Evolutionary conservation across 1,140 invertebrate species (phyloP), one percentile per base, ranked within the genome.

Genomic region (Drosophila sproati): DNA sequence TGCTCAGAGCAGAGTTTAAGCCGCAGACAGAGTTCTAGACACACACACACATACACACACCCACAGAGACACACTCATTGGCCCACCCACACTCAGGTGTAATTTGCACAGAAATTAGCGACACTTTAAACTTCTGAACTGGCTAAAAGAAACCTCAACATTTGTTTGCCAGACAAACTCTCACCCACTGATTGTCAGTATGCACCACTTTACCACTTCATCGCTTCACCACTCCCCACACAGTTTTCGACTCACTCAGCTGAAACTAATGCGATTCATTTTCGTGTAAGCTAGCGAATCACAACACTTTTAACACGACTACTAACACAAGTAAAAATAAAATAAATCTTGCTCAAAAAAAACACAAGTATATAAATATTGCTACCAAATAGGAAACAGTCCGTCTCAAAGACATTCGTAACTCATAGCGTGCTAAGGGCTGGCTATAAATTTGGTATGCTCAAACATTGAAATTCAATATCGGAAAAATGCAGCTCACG

Each of bases 261-360:
- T 76, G 48, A 29, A 82, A 87, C 83, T 87, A 87, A 87, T 82
- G 83, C 68, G 76, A 77, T 79, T 82, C 72, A 79, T 82, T 86
- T 86, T 79, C 57, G 75, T 87, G 78, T 82, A 81, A 86, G 62
- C 76, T 68, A 85, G 74, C 73, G 69, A 82, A 75, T 79, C 70
- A 69, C 70, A 63, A 69, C 64, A 67, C 51, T 78, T 69, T 60
- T 34, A n/a, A n/a, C 7, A 45, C 5, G 50, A 35, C 37, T 55
- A 56, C 64, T 56, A 72, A 55, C 43, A 20, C 20, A 20, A 20
- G 20, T 20, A n/a, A 48, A 43, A 48, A 5, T 41, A 35, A 51
- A 62, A 41, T 31, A 47, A 39, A 34, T 4, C 47, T 37, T 5
- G 7, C 4, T 35, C 10, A 48, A 52, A 52, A 48, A 45, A 54